Evolutionary conservation across 2,113 vertebrate species (phyloP), one percentile per base, ranked within the genome.

Genomic region (Poeciliopsis turrubarensis): DNA sequence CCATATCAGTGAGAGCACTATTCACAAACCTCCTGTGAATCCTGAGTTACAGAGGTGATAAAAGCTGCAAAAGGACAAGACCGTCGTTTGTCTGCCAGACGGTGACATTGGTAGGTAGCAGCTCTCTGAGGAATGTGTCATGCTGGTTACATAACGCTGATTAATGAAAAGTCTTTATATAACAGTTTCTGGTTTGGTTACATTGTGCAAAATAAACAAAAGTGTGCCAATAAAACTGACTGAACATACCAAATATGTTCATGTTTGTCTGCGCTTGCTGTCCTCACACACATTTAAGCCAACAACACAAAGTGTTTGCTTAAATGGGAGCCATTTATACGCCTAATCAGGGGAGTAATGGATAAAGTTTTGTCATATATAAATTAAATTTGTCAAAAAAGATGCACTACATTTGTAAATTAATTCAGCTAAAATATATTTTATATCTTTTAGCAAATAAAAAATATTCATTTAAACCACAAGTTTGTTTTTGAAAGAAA

Each of bases 91-190:
- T 76, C 67, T 27, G 19, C 64, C 64, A 31, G 68, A 29, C 4
- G 68, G 79, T 80, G 89, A 80, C 86, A 83, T 72, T 30, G 71
- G 77, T 72, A 60, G 82, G 79, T 89, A 72, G 79, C 74, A 81
- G 78, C n/a, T 14, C 73, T 25, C 75, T 83, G 85, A 85, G 84
- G 86, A 91, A 92, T 92, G 88, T 70, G 57, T 70, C 66, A n/a
- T 71, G 44, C 11, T 9, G 66, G 68, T 90, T 89, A 89, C 5
- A 22, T 81, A 88, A 92, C 17, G 57, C 65, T 78, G 84, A 88
- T 85, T 81, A 86, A 91, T 90, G 79, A 86, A 75, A 73, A 1
- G 5, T 77, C 77, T 85, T 88, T 91, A 80, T 84, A 68, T 78
- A 89, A 89, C 44, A 29, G 63, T 27, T 32, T 26, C 71, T 64